Conservation (phyloP, 2,797 vertebrate species). For the Lutjanus argentimaculatus region DNA sequence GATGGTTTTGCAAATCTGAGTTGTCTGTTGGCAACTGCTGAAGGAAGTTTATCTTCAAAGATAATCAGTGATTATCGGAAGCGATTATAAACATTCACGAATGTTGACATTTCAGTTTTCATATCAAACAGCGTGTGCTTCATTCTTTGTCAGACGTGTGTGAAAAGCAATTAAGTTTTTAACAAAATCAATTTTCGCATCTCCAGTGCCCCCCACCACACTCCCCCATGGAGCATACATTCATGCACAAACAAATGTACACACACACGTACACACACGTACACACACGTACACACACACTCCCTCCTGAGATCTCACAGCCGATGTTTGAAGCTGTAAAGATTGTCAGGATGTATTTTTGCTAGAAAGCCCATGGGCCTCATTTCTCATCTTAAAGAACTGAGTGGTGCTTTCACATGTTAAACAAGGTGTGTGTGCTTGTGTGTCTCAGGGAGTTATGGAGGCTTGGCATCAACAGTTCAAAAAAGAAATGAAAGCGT, state of each 20-base stretch:
- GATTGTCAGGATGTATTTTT: slow-evolving; percentile 68
- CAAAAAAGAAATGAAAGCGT: slow-evolving; percentile 11
- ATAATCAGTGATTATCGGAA: slow-evolving; percentile 43
- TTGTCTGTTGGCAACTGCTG: slow-evolving; percentile 38
- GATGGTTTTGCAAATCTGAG: slow-evolving; percentile 31
- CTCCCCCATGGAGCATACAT: slow-evolving; percentile 14
- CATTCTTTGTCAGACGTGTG: slow-evolving; percentile 37
- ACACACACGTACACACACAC: slow-evolving; percentile 17
- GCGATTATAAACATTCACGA: slow-evolving; percentile 41
- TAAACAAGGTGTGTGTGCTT: slow-evolving; percentile 54
- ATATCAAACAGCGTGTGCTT: slow-evolving; percentile 41
- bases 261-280: slow-evolving; percentile 13
- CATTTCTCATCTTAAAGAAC: slow-evolving; percentile 65
- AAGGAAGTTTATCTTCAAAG: slow-evolving; percentile 47
- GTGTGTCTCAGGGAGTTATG: slow-evolving; percentile 19
- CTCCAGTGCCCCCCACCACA: slow-evolving; percentile 10
- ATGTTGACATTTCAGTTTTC: slow-evolving; percentile 58
- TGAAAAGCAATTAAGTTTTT: slow-evolving; percentile 71
- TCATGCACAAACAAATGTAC: slow-evolving; percentile 21
- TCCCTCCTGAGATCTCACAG: slow-evolving; percentile 53
- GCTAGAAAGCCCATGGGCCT: slow-evolving; percentile 72
- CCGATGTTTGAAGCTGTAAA: slow-evolving; percentile 67
- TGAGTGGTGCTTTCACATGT: slow-evolving; percentile 63
- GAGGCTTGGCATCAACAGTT: slow-evolving; percentile 33
- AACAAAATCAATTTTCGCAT: slow-evolving; percentile 55